Conservation (phyloP, 2,888 invertebrate genomes). For the Lissonota sp. region DNA sequence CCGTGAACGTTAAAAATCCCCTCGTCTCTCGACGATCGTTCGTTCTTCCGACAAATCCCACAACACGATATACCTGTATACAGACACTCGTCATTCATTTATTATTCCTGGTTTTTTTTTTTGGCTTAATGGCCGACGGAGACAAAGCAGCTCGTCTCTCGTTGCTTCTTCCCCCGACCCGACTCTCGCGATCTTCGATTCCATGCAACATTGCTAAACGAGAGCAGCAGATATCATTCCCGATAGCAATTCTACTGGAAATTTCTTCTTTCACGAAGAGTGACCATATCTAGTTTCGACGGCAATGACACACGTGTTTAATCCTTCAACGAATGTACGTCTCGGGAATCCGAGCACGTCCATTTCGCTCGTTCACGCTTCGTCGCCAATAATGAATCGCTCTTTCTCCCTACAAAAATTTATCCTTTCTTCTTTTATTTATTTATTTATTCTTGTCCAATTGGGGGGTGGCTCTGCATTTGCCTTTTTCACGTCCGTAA, state of each 20-base stretch:
- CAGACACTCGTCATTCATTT: slow-evolving; percentile 41
- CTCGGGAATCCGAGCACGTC: slow-evolving; percentile 39
- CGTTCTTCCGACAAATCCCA: background rate
- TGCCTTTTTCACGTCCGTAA: background rate
- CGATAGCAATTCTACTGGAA: slow-evolving; percentile 22
- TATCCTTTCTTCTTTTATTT: slow-evolving; percentile 6
- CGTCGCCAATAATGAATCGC: slow-evolving; percentile 61
- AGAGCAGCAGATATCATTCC: slow-evolving; percentile 1
- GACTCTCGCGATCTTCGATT: slow-evolving; percentile 7
- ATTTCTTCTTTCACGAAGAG: slow-evolving; percentile 3
- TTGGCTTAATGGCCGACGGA: slow-evolving; percentile 52
- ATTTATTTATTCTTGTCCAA: background rate
- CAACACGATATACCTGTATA: slow-evolving; percentile 3
- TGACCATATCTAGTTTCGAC: slow-evolving; percentile 46
- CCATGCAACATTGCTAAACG: too few relatives aligned
- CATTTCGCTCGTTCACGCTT: slow-evolving; percentile 57
- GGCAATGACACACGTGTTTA: slow-evolving; percentile 18
- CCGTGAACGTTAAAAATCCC: slow-evolving; percentile 17
- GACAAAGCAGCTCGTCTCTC: slow-evolving; percentile 46
- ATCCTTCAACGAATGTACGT: slow-evolving; percentile 31
- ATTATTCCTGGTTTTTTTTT: slow-evolving; percentile 60
- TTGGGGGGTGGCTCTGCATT: too few relatives aligned
- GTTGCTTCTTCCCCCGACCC: background rate
- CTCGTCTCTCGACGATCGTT: slow-evolving; percentile 17
- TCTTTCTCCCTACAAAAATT: too few relatives aligned